These are phyloP conservation scores for Heteropelma amictum DNA, from an alignment of 2,888 invertebrate species.

Conservation along the genomic window DNA sequence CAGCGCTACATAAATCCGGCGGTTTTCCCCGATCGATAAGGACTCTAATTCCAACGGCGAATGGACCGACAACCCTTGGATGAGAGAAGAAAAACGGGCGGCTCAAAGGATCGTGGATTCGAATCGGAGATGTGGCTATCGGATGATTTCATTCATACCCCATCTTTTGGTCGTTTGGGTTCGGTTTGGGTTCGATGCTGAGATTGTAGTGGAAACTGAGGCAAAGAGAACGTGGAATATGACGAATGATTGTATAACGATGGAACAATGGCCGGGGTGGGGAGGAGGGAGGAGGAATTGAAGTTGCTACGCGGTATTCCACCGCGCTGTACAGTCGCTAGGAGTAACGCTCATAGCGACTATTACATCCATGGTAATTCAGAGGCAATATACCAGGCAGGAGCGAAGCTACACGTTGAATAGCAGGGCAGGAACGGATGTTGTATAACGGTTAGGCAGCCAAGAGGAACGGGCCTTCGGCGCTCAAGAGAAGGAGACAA, in stretches of 20 bases:
- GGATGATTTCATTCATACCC: background rate
- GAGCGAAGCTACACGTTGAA: slow-evolving; percentile 62
- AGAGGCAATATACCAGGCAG: slow-evolving; percentile 28
- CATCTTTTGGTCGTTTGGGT: background rate
- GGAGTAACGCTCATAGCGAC: slow-evolving; percentile 42
- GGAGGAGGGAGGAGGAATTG: too few species aligned
- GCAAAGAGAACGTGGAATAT: slow-evolving; percentile 34
- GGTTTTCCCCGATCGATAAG: too few species aligned
- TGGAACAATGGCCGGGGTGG: too few species aligned
- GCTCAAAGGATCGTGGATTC: too few species aligned
- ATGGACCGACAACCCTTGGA: background rate
- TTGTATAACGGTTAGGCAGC: slow-evolving; percentile 78
- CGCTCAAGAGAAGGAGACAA: slow-evolving; percentile 19
- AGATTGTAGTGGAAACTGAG: slow-evolving; percentile 32
- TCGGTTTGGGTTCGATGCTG: background rate
- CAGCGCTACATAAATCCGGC: too few species aligned
- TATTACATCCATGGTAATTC: background rate
- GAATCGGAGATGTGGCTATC: too few species aligned
- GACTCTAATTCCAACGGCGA: too few species aligned
- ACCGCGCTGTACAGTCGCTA: slow-evolving; percentile 46
- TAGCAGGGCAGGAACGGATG: slow-evolving; percentile 76
- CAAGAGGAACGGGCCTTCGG: slow-evolving; percentile 74
- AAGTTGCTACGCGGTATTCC: slow-evolving; percentile 61
- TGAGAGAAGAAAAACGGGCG: background rate
- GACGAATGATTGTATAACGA: slow-evolving; percentile 72